Percentiles rank a stretch among this genome's conserved stretches.
Evolutionary conservation across 2,797 vertebrate species (phyloP).

Genomic region (Labeo calbasu): DNA sequence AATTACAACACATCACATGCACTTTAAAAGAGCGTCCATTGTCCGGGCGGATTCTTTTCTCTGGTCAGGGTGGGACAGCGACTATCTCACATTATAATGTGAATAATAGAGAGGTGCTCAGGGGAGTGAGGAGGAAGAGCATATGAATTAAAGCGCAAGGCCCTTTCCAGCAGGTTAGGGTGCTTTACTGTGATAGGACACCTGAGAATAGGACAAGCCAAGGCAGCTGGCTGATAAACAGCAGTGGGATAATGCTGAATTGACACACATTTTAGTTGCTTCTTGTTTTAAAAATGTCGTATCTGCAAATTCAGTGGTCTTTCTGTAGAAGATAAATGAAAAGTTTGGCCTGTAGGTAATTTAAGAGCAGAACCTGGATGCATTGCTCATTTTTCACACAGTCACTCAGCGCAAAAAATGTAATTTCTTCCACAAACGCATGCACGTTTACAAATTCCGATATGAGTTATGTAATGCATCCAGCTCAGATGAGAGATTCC

Average conservation of each 20-base stretch:
- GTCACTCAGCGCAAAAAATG: background rate
- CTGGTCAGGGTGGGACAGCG: constrained; percentile 75
- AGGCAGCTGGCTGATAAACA: constrained; percentile 22
- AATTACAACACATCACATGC: constrained; percentile 57
- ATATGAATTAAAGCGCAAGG: constrained; percentile 67
- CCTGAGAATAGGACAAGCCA: constrained; percentile 32
- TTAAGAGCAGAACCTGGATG: background rate
- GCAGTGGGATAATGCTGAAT: background rate
- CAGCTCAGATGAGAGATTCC: constrained; percentile 40
- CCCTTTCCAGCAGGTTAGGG: constrained; percentile 27
- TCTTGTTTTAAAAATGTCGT: background rate
- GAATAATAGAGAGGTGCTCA: constrained; percentile 77
- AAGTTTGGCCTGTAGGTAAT: background rate
- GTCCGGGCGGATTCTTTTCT: constrained; percentile 76
- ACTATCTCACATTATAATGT: constrained; percentile 78
- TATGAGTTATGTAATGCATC: constrained; percentile 77
- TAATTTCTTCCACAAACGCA: background rate
- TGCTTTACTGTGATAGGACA: constrained; percentile 34
- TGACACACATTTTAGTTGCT: background rate
- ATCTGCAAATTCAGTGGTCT: background rate
- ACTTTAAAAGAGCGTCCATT: constrained; percentile 77
- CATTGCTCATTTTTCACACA: background rate
- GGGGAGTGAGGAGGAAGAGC: constrained; percentile 68
- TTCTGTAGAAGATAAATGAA: background rate
- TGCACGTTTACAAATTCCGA: constrained; percentile 31